phyloP scores from a whole-genome alignment of 2,113 vertebrate species.

The Megaceryle torquata region DNA sequence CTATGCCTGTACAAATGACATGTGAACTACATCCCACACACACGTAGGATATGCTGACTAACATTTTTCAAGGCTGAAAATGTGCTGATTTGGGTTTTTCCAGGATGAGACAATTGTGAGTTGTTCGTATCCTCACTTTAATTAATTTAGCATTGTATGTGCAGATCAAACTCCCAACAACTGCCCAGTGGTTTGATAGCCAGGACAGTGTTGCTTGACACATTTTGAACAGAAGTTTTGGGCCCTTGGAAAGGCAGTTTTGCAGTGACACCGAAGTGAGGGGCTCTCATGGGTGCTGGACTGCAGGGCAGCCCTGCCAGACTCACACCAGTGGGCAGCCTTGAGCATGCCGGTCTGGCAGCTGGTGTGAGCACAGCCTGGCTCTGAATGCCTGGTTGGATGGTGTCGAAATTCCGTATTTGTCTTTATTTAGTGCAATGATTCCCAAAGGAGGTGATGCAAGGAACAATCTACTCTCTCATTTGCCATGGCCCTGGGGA shows the following conservation, averaged over 20 bases:
- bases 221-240: not conserved
- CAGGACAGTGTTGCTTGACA: not conserved
- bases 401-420: conserved; percentile 12
- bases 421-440: not conserved
- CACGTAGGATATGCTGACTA: not conserved
- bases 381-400: not conserved
- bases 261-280: not conserved
- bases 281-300: fast-evolving
- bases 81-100: not conserved
- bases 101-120: not conserved
- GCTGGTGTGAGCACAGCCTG: not conserved
- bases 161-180: not conserved
- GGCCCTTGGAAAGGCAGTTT: not conserved
- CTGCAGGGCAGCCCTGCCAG: not conserved
- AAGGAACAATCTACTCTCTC: conserved; percentile 23
- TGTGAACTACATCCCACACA: not conserved
- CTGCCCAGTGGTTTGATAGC: not conserved
- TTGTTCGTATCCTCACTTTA: not conserved
- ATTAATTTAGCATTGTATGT: not conserved
- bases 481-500: conserved; percentile 23
- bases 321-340: not conserved
- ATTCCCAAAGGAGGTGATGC: conserved; percentile 44
- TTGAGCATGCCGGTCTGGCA: fast-evolving
- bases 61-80: not conserved
- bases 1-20: fast-evolving